These are phyloP conservation scores for Spodoptera littoralis DNA, from an alignment of 2,888 invertebrate genomes.

Conservation along the genomic window DNA sequence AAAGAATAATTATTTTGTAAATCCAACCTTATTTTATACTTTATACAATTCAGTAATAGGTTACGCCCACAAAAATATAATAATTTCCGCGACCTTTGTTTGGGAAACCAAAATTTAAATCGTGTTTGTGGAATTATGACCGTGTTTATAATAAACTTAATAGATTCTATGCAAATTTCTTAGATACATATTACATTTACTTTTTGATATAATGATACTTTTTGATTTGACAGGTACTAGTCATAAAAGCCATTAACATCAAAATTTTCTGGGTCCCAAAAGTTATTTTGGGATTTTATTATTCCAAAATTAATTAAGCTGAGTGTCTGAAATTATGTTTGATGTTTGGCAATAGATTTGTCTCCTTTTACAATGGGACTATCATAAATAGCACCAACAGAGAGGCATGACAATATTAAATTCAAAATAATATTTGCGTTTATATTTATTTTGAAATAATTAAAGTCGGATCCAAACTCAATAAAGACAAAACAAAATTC, in stretches of 20 bases:
- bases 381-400: slow-evolving; percentile 7
- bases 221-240: no score
- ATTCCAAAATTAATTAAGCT: no score
- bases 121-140: neutral
- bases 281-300: no score
- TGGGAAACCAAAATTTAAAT: neutral
- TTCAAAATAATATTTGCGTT: slow-evolving; percentile 26
- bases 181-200: no score
- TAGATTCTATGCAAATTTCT: neutral
- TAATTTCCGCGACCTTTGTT: neutral
- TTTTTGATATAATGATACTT: no score
- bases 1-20: slow-evolving; percentile 34
- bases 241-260: no score
- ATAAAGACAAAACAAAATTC: slow-evolving; percentile 42
- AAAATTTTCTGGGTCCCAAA: no score
- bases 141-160: slow-evolving; percentile 2
- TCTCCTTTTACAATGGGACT: no score
- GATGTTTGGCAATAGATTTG: no score
- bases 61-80: slow-evolving; percentile 1
- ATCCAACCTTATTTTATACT: slow-evolving; percentile 20
- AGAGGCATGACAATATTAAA: slow-evolving; percentile 7
- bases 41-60: slow-evolving; percentile 2
- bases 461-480: slow-evolving; percentile 27
- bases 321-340: no score
- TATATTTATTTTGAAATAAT: slow-evolving; percentile 31